Base-by-base conservation (phyloP, 2,888 invertebrate genomes). In the Agelastica alni region DNA sequence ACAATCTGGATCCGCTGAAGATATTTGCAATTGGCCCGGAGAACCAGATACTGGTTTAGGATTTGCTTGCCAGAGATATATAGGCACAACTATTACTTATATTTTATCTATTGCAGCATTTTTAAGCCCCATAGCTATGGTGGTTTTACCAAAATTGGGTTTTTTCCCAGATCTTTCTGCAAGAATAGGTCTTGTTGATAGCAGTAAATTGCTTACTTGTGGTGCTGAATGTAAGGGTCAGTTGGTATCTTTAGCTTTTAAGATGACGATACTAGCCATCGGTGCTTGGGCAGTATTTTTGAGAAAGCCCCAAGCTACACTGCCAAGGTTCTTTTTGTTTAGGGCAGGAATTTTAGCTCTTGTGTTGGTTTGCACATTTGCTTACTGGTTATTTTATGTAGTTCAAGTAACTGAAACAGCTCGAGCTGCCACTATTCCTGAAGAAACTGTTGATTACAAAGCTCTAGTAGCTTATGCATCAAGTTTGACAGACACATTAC, bases 361-460 rank as follows among this genome's bases (percentile, higher is more conserved):
- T 48, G 86, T 96, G 28, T 86, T 95, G 31, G 87, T 99, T 9
- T 91, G 96, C 75, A 91, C 92, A 59, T 95, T 97, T 78, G 91
- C 96, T 3, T 98, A 95, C 79, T 99, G 99, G 98, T 81, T 99
- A 12, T 99, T 99, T 78, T 99, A 97, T 75, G 88, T 93, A 68
- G 96, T 97, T 44, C 93, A 97, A 77, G 85, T 88, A 48, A 89
- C 89, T 0, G 90, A 90, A 75, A 87, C 88, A 12, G 87, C 89
- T 0, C 86, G 88, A 75, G 89, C 91, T 48, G 84, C 89, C 4
- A 87, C 88, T 0, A 87, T 89, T 47, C 88, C 88, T 0, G 90
- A 91, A 69, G 87, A 88, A 76, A 88, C 88, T 6, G 83, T 87
- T 32, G 89, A 91, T 74, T 96, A 95, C 74, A 89, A 91, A 73